Base-by-base conservation (phyloP, 2,797 vertebrate species). In the Sebastes miniatus region DNA sequence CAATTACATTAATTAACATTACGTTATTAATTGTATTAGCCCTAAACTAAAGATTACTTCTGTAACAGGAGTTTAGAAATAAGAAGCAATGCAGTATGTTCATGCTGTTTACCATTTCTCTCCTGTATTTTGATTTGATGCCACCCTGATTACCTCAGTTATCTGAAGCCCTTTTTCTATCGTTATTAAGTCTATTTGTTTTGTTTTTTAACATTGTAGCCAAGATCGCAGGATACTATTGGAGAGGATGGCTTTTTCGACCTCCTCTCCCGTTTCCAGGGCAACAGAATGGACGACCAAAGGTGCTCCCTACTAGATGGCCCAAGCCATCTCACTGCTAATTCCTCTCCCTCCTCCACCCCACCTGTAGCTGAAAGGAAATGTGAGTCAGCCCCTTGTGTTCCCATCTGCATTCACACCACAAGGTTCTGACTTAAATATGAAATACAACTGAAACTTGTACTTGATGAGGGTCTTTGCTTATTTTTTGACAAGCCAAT, bases 211-310 rank as follows among this genome's bases (percentile, higher is more conserved):
- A 69, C 69, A 9, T 32, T 47, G 27, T 31, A 95, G 97, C 92
- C 94, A 76, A 94, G 77, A 52, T 92, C 92, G 4, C 91, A 76
- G 5, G 97, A 98, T 74, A 91, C 95, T 8, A 69, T 96, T 72
- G 97, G 97, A 50, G 98, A 99, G 11, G 99, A 99, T 73, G 95
- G 96, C n/a, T 99, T 99, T 89, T 98, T 99, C 88, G 98, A 99
- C 90, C 96, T 99, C 54, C 93, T 99, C 67, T 98, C 97, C 75
- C 96, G 97, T 70, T 99, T 99, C 94, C 99, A 99, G 89, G 97
- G 98, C 91, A 99, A 93, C 90, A 95, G 98, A 81, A 97, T 99
- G 97, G 99, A 99, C 6, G 99, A 99, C 88, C 98, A 99, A 95
- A 96, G 98, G 92, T 99, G 97, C 94, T 94, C 90, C 88, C 94